Percentiles rank a stretch among this genome's conserved stretches.
These are phyloP conservation scores for Ageneiosus marmoratus DNA, from an alignment of 2,113 vertebrate species.

Conservation along the genomic window DNA sequence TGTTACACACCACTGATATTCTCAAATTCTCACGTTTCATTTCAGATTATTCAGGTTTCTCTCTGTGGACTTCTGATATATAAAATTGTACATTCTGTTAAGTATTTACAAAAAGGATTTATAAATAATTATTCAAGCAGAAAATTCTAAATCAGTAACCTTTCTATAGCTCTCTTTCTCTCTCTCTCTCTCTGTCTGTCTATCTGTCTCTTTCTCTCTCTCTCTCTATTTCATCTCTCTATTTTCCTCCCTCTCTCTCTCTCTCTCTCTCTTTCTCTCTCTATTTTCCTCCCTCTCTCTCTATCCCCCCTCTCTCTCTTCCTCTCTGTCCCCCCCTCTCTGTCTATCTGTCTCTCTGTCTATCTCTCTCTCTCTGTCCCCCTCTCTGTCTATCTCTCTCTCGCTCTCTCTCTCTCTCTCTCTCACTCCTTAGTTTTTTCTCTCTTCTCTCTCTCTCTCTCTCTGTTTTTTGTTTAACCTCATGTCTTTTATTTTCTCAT, in stretches of 20 bases:
- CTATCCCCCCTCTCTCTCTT: no score
- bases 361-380: constrained; percentile 4
- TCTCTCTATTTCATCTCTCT: no score
- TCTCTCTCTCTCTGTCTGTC: no score
- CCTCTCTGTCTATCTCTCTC: constrained; percentile 10
- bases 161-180: constrained; percentile 9
- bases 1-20: background rate
- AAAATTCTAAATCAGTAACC: background rate
- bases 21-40: background rate
- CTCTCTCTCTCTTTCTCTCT: no score
- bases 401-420: background rate
- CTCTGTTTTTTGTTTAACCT: background rate
- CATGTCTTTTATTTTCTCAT: background rate
- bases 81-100: background rate
- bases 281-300: no score
- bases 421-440: background rate
- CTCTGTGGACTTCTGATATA: background rate
- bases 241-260: no score
- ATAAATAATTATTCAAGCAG: background rate
- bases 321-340: constrained; percentile 8
- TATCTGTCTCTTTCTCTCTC: no score
- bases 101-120: background rate
- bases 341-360: no score
- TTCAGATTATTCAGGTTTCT: background rate
- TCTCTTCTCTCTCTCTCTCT: background rate